Base-by-base conservation (phyloP, 2,113 vertebrate genomes). In the Willisornis vidua region DNA sequence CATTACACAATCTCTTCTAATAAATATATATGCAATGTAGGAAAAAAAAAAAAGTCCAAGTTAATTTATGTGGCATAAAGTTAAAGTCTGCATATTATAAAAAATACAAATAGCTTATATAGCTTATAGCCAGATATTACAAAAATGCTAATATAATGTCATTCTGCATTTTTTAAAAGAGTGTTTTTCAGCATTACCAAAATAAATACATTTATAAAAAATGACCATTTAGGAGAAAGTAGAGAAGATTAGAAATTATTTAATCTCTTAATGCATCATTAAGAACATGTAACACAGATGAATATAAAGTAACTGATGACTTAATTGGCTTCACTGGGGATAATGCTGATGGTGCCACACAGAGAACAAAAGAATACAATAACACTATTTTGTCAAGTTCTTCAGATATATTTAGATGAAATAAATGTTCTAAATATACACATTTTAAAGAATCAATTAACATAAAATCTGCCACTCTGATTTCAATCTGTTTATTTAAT, bases 251-350 rank as follows among this genome's bases (percentile, higher is more conserved):
- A 80, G 15, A 82, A 87, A 82, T 78, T 89, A 84, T 94, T 89
- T 55, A 87, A 66, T 58, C 55, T 39, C 93, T 89, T 94, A 94
- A 96, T 94, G 70, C 78, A 57, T 61, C 94, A 97, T 94, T 97
- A 97, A 97, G 94, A 96, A 95, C 82, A 96, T 89, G 57, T 71
- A 95, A 97, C 59, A 76, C 45, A 93, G 93, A 97, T 97, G 55
- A 97, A 94, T 83, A 93, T 45, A 79, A 97, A 94, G 77, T 65
- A 97, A 97, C 89, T 94, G 93, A 94, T 83, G 28, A 70, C 59
- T 95, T 97, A 96, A 97, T 77, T 97, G 62, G 70, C 61, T 97
- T 79, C 25, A 33, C 6, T 89, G 66, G 78, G 43, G 55, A 96
- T 94, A 96, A 95, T 48, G 71, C 91, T 96, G 85, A 95, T 26